phyloP scores from a whole-genome alignment of 2,888 invertebrate genomes.

The Tetrapedia diversipes region DNA sequence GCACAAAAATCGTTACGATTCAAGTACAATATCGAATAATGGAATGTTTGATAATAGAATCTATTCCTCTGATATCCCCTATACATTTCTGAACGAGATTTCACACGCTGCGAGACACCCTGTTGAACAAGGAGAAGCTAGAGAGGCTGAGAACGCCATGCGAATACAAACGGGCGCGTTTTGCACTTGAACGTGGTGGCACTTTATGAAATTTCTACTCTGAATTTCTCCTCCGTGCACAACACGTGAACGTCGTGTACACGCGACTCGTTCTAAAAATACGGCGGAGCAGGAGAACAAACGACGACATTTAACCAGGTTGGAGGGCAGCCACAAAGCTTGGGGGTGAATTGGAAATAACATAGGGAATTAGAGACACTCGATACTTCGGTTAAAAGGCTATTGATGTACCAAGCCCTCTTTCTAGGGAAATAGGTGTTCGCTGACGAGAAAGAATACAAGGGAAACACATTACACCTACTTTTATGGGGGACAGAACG shows the following conservation, averaged over 20 bases:
- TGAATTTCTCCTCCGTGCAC: background rate
- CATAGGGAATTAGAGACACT: slow-evolving; percentile 18
- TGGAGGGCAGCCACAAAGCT: background rate
- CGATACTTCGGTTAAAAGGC: slow-evolving; percentile 35
- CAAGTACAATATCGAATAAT: too few relatives aligned
- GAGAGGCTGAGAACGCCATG: background rate
- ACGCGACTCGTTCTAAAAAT: background rate
- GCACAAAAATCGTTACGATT: too few relatives aligned
- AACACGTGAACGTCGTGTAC: background rate
- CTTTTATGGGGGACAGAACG: background rate
- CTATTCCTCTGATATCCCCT: too few relatives aligned
- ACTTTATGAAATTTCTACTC: background rate
- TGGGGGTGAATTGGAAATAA: slow-evolving; percentile 8
- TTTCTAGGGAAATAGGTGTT: slow-evolving; percentile 34
- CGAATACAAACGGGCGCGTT: background rate
- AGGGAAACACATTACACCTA: slow-evolving; percentile 52
- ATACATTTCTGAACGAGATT: too few relatives aligned
- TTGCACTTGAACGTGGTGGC: background rate
- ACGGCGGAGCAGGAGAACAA: background rate
- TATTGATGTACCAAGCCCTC: slow-evolving; percentile 25
- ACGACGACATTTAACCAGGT: background rate
- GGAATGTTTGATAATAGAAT: too few relatives aligned
- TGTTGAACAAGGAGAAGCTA: too few relatives aligned
- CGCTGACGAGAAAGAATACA: slow-evolving; percentile 27
- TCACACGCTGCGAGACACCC: too few relatives aligned